Conservation (phyloP, 2,113 vertebrate genomes). For the Eptesicus fuscus region DNA sequence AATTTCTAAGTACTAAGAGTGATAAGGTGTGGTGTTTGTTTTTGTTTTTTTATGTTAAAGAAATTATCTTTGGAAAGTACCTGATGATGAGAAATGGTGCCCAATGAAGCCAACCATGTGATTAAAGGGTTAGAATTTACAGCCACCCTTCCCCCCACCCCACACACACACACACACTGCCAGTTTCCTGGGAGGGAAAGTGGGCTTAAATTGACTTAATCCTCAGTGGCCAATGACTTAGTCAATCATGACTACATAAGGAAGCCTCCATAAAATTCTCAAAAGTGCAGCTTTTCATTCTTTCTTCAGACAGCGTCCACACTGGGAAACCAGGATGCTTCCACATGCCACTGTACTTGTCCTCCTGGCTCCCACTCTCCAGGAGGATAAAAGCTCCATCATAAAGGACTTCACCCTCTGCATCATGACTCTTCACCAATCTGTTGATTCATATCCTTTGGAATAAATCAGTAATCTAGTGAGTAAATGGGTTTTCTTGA, state of each 20-base stretch:
- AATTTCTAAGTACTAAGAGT: no score
- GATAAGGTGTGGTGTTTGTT: no score
- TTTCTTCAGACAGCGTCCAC: background rate
- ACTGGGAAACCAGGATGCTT: background rate
- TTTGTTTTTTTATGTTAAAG: no score
- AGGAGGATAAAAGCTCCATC: background rate
- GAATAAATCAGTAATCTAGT: background rate
- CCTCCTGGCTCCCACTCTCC: background rate
- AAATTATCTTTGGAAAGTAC: no score
- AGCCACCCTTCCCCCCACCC: no score
- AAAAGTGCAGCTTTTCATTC: background rate
- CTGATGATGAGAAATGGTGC: no score
- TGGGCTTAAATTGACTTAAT: background rate
- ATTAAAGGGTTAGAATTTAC: no score
- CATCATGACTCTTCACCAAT: background rate
- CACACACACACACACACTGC: no score
- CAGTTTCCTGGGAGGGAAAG: no score
- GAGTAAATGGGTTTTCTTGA: background rate
- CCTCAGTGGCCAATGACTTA: background rate
- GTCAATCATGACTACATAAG: background rate
- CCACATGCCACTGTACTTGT: background rate
- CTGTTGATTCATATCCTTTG: background rate
- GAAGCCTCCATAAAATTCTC: background rate
- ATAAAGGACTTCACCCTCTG: background rate
- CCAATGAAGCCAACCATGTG: no score